Base-by-base conservation (phyloP, 2,797 vertebrate species). In the Thripadectes ignobilis region DNA sequence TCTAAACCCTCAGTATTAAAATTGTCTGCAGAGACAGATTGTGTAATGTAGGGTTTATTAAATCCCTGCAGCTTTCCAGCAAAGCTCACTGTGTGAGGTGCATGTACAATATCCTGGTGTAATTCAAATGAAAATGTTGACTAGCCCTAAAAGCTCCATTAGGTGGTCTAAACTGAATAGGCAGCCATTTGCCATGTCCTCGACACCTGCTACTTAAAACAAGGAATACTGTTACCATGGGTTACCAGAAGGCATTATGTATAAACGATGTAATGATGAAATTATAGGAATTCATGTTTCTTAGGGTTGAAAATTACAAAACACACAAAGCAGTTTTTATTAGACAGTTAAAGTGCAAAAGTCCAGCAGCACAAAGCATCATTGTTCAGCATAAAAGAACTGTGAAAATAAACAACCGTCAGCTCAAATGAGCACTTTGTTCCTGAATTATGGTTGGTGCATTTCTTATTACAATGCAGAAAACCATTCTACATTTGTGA, bases 121-220 rank as follows among this genome's bases (percentile, higher is more conserved):
- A 82, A 93, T 90, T 93, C 63, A 76, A 94, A 85, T 84, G 36
- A 96, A 89, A 95, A 87, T 76, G 51, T 93, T 91, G 81, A 81
- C 87, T 91, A 59, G 73, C 36, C 78, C 82, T 96, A 62, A 93
- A 92, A 95, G 78, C 69, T 95, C 66, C 73, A 81, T 88, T 88
- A 85, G 54, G 54, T 51, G 66, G 30, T 72, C 73, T 69, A 83
- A 83, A 54, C 41, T 74, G 73, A 91, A 88, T 29, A 85, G 45
- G 12, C 27, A 94, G 54, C n/a, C 48, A 81, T 92, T 95, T 89
- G 43, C 49, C 75, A 59, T 54, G 62, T 83, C 76, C 68, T 89
- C 7, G 4, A 91, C 88, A 94, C 79, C 65, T 84, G 72, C 79
- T 81, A 77, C 38, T 83, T 93, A 69, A 86, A 89, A 83, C 39